Base-by-base conservation (phyloP, 2,888 invertebrate species). In the Pyrgus malvae region DNA sequence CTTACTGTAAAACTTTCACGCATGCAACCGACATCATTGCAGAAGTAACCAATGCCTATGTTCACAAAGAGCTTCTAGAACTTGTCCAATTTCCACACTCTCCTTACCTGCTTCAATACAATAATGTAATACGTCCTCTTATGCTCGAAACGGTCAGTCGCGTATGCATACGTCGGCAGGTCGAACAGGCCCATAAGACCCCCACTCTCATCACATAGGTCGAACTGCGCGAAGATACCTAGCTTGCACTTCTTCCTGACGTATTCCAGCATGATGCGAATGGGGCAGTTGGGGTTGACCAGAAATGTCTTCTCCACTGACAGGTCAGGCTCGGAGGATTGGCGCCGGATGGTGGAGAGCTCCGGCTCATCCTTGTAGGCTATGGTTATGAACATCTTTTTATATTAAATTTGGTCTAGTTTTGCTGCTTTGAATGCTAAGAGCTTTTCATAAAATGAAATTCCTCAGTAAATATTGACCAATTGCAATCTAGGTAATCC, bases 221-320 rank as follows among this genome's bases (percentile, higher is more conserved):
- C 89, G 55, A 87, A 90, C 37, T 72, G 63, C 0, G 87, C 79
- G 58, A 66, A 80, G 0, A 59, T 56, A 0, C 83, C 87, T 7
- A 87, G 63, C n/a, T 66, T 73, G 61, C 87, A 89, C 49, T 72
- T 76, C 66, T 80, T 83, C 57, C 89, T 64, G 6, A 89, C 84
- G 53, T 83, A 87, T 61, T 89, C 89, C 59, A 89, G 65, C 80
- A 90, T 83, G 4, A 86, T 74, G 29, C 89, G 66, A 1, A 86
- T 78, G 0, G 75, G 79, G 27, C 89, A 86, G 21, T 75, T 65
- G 0, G 89, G 89, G 68, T 89, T 88, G 0, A 89, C 83, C 11
- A 89, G 66, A 7, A 89, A 48, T 0, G 67, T 71, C 63, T 80
- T 84, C 61, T 88, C 88, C 0, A 73, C 60, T 0, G 83, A 67